phyloP scores from a whole-genome alignment of 1,140 invertebrate species.

The Calycopis cecrops region DNA sequence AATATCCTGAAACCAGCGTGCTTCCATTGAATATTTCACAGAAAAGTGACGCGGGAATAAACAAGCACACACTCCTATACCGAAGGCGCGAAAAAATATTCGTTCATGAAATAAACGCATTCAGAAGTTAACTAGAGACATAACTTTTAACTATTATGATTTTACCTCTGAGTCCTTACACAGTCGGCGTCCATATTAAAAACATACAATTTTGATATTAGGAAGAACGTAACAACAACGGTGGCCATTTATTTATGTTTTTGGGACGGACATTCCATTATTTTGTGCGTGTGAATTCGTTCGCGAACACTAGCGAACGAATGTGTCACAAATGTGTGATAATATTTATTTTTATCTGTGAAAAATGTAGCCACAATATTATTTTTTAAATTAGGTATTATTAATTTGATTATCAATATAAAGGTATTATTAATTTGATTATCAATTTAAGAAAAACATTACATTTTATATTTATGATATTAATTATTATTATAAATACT shows the following conservation, averaged over 20 bases:
- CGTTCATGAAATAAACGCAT: conserved; percentile 12
- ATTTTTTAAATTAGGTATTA: too few species aligned
- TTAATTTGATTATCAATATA: too few species aligned
- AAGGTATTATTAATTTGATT: too few species aligned
- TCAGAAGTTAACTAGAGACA: too few species aligned
- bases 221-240: conserved; percentile 66
- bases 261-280: conserved; percentile 49
- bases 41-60: conserved; percentile 41
- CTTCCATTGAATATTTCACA: conserved; percentile 61
- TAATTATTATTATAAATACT: too few species aligned
- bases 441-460: too few species aligned
- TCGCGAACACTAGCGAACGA: conserved; percentile 15
- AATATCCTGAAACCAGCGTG: conserved; percentile 54
- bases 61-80: conserved; percentile 36
- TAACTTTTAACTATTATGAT: conserved; percentile 1
- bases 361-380: neutral
- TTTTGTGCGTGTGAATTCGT: conserved; percentile 34
- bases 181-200: conserved; percentile 66
- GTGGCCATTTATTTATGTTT: conserved; percentile 73
- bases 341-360: conserved; percentile 9
- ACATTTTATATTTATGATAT: too few species aligned
- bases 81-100: conserved; percentile 67
- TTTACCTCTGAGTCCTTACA: conserved; percentile 48
- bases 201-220: conserved; percentile 60
- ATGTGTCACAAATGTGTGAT: neutral